Evolutionary conservation across 2,113 vertebrate genomes (phyloP), one percentile per base, ranked within the genome.

Genomic region (Chaetura pelagica): DNA sequence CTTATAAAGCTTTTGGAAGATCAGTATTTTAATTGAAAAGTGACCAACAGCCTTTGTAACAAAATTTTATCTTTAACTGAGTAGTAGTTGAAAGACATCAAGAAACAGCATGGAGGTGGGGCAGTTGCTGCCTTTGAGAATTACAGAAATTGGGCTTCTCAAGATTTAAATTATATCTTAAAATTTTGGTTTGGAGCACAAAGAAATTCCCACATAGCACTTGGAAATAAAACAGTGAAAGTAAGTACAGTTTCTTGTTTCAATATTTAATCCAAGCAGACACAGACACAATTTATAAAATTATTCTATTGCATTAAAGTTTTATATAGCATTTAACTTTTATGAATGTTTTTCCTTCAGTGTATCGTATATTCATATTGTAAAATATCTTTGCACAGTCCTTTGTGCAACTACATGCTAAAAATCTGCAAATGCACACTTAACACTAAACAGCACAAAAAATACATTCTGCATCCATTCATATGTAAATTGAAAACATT

Each of bases 401-500:
- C 72, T 94, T 92, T 96, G 96, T 94, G 96, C 92, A 94, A 96
- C 88, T 97, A 96, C 97, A 98, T 98, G 97, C 97, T 98, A 98
- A 72, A 97, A 97, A 97, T 98, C 92, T 98, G 97, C 84, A 98
- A 97, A 97, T 97, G 96, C 96, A 98, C 98, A 96, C 73, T 95
- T 97, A 95, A 97, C 95, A 97, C 91, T 95, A 92, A 96, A 95
- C 96, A 97, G 95, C 94, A 96, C 96, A 94, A 98, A 98, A 97
- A 98, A 98, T 98, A 98, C 97, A 98, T 94, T 97, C 73, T 55
- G 90, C 95, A 96, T 98, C 94, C 97, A 98, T 97, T 97, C 92
- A 97, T 97, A 97, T 97, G 95, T 95, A 95, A 97, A 95, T 97
- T 98, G 88, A 96, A 98, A 98, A 98, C 96, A 97, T 92, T 98